Conservation (phyloP, 92 coral and sea anemone genomes). For the Zoanthus sociatus region DNA sequence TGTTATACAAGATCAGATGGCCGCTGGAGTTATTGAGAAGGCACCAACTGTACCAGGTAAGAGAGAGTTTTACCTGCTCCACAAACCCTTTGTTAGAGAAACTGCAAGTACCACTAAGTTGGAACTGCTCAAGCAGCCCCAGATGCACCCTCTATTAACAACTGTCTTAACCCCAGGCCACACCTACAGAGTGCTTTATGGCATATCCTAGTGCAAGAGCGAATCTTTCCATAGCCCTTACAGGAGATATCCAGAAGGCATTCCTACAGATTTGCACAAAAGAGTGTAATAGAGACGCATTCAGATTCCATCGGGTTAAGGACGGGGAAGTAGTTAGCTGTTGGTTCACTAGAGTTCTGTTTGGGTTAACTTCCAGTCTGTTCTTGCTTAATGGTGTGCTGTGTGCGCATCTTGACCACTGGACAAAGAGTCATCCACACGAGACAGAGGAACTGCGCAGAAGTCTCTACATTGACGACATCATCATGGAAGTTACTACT, state of each 20-base stretch:
- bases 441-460: too few species aligned
- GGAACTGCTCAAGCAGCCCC: background rate
- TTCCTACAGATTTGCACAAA: background rate
- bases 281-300: background rate
- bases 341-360: background rate
- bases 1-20: too few species aligned
- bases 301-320: background rate
- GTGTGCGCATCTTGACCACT: background rate
- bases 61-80: background rate
- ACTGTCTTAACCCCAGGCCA: background rate
- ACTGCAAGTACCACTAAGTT: background rate
- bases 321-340: background rate
- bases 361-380: background rate
- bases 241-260: background rate
- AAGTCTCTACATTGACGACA: too few species aligned
- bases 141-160: background rate
- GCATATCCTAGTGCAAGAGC: background rate
- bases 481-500: too few species aligned
- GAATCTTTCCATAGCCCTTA: conserved; percentile 8
- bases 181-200: background rate
- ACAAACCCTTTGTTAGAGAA: background rate
- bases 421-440: conserved; percentile 14
- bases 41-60: too few species aligned
- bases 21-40: too few species aligned
- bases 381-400: conserved; percentile 7